phyloP scores from a whole-genome alignment of 2,888 invertebrate genomes.

The Antheraea assamensis region DNA sequence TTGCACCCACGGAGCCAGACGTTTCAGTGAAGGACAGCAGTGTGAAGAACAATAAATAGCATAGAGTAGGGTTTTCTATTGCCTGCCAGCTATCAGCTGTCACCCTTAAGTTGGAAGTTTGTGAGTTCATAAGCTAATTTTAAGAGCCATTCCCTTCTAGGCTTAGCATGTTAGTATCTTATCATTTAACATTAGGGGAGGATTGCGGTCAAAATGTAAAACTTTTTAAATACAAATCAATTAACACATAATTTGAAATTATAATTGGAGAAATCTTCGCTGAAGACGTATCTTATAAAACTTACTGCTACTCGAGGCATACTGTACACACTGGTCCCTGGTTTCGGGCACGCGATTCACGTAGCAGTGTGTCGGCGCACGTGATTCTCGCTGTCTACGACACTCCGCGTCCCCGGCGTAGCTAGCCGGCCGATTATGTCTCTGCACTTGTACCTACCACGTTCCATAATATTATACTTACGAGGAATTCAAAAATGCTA shows the following conservation, averaged over 20 bases:
- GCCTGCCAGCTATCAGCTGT: too few species aligned
- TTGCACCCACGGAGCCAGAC: too few species aligned
- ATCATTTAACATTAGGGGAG: too few species aligned
- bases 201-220: too few species aligned
- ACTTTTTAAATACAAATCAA: background rate
- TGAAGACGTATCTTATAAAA: conserved; percentile 29
- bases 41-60: too few species aligned
- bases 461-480: background rate
- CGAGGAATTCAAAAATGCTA: background rate
- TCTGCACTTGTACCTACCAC: conserved; percentile 57
- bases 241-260: background rate
- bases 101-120: too few species aligned
- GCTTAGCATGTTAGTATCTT: too few species aligned
- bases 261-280: background rate
- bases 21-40: too few species aligned
- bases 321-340: conserved; percentile 64
- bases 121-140: too few species aligned
- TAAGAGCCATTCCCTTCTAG: too few species aligned
- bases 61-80: too few species aligned
- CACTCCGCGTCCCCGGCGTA: conserved; percentile 65
- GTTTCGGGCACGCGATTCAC: conserved; percentile 49
- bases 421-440: conserved; percentile 68
- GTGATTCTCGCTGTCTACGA: conserved; percentile 34
- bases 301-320: conserved; percentile 86
- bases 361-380: conserved; percentile 43